phyloP scores from a whole-genome alignment of 1,140 invertebrate genomes.

The Drosophila arawakana region DNA sequence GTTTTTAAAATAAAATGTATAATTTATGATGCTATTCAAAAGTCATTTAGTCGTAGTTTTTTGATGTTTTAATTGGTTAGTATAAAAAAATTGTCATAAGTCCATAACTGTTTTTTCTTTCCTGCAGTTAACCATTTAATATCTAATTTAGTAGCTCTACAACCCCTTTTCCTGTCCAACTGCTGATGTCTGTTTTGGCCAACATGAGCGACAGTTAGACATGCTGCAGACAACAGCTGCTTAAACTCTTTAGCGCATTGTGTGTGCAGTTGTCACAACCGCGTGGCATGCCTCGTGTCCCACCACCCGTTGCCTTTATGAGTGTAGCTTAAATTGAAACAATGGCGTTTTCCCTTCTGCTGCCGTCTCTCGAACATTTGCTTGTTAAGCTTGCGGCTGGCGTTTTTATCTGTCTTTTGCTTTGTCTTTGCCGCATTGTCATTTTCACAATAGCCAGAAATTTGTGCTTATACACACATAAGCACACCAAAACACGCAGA shows the following conservation, averaged over 20 bases:
- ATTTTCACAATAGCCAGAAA: slow-evolving; percentile 70
- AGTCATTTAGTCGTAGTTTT: no score
- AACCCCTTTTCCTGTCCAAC: background rate
- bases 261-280: slow-evolving; percentile 40
- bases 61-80: no score
- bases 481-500: background rate
- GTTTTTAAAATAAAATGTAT: no score
- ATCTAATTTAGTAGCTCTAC: no score
- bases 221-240: slow-evolving; percentile 58
- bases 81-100: no score
- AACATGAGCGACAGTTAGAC: slow-evolving; percentile 58
- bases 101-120: no score
- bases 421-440: slow-evolving; percentile 62
- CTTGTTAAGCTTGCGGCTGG: slow-evolving; percentile 68
- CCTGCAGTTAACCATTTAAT: no score
- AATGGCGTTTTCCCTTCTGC: slow-evolving; percentile 33
- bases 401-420: slow-evolving; percentile 68
- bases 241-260: slow-evolving; percentile 64
- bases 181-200: slow-evolving; percentile 8
- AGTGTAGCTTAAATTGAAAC: slow-evolving; percentile 54
- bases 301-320: slow-evolving; percentile 18
- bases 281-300: background rate
- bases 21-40: no score
- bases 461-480: slow-evolving; percentile 38
- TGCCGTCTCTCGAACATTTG: background rate